Percentiles rank a stretch among this genome's conserved stretches.
Conservation (phyloP, 1,140 invertebrate species). For the Amyelois transitella region DNA sequence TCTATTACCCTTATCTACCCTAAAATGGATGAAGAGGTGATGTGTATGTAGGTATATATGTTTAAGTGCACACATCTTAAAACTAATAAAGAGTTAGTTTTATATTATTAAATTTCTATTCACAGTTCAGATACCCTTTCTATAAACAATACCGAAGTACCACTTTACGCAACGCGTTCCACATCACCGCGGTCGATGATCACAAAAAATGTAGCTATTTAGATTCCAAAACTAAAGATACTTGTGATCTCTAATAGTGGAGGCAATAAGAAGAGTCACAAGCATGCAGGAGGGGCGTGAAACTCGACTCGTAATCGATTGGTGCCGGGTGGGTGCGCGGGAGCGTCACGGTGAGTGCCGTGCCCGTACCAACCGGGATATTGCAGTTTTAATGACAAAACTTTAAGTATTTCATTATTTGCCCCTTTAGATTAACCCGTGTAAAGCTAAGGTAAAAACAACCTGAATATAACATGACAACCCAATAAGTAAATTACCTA, state of each 20-base stretch:
- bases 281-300: constrained; percentile 44
- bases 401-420: too few species aligned
- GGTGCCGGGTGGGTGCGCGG: constrained; percentile 41
- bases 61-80: too few species aligned
- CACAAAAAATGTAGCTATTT: constrained; percentile 2
- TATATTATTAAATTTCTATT: neutral
- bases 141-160: neutral
- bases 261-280: constrained; percentile 27
- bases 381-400: neutral
- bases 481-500: too few species aligned
- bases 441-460: too few species aligned
- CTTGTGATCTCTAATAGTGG: constrained; percentile 10
- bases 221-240: constrained; percentile 6
- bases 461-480: too few species aligned
- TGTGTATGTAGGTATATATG: too few species aligned
- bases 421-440: too few species aligned
- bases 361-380: neutral
- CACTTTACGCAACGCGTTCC: neutral
- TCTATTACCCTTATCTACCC: too few species aligned
- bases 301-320: constrained; percentile 47
- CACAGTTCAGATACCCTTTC: neutral
- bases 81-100: too few species aligned
- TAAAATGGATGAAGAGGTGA: too few species aligned
- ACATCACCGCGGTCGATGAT: neutral
- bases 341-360: constrained; percentile 23